Evolutionary conservation across 2,888 invertebrate genomes (phyloP), one percentile per base, ranked within the genome.

Genomic region (Acheta domesticus): DNA sequence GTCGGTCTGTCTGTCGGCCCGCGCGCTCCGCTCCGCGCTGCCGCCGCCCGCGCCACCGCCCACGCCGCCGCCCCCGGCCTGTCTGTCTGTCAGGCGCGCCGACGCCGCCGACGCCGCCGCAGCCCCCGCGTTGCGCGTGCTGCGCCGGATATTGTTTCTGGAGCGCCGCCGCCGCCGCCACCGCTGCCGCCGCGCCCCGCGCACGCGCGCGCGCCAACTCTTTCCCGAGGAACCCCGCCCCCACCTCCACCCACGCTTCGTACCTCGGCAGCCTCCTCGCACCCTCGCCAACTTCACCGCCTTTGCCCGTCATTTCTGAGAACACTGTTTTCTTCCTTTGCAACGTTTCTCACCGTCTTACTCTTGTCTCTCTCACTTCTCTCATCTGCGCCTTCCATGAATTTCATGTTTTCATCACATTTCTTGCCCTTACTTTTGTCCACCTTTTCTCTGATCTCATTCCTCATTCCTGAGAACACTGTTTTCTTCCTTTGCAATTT

Each of bases 21-120:
- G 62, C 62, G 14, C 62, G 8, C 62, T 14, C 16, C 62, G 62
- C 62, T 62, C 14, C 62, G 36, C 36, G 36, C 62, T 62, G 16
- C 16, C 62, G 62, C 16, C 19, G 62, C 62, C 62, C n/a, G 62
- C 62, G 16, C 50, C 50, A 16, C 23, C 50, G 50, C 14, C 50
- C 14, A 3, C 50, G 50, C 16, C 62, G 62, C 16, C 62, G 62
- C 16, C 62, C 16, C 16, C 62, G 62, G 62, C 62, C 36, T 36
- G 62, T 62, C 62, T 62, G 62, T 62, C 62, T 19, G 62, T 62
- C 62, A 62, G n/a, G 62, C 62, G 62, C 62, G 62, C 62, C n/a
- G 62, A 3, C 62, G 23, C 62, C n/a, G 62, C 62, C 62, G n/a
- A n/a, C n/a, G 4, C 62, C 62, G 62, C 62, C n/a, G 62, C 62